Evolutionary conservation across 1,140 invertebrate species (phyloP).

Genomic region (Leptoteleia sp.): DNA sequence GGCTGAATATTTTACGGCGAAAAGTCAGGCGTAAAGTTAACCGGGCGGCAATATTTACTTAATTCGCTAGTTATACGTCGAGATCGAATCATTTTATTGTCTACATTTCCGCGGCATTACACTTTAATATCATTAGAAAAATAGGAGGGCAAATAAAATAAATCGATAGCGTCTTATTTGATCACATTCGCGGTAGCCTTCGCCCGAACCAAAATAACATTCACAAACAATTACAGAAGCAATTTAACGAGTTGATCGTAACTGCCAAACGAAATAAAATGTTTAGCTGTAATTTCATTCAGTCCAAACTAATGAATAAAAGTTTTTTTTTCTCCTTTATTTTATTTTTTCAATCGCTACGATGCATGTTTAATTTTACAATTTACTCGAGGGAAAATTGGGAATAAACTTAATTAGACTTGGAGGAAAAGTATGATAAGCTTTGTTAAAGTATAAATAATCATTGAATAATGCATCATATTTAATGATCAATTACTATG

Average conservation of each 20-base stretch:
- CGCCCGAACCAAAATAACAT: slow-evolving; percentile 5
- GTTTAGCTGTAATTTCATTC: too few species aligned
- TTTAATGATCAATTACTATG: too few species aligned
- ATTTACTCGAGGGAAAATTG: too few species aligned
- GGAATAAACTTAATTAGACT: too few species aligned
- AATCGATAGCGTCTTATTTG: slow-evolving; percentile 16
- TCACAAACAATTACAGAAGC: slow-evolving; percentile 17
- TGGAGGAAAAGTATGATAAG: too few species aligned
- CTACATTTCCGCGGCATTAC: slow-evolving; percentile 34
- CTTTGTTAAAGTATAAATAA: too few species aligned
- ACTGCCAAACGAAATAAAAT: neutral
- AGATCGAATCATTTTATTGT: slow-evolving; percentile 42
- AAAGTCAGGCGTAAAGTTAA: slow-evolving; percentile 14
- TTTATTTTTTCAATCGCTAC: too few species aligned
- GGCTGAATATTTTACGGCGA: slow-evolving; percentile 13
- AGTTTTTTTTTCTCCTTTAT: too few species aligned
- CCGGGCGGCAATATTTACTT: slow-evolving; percentile 23
- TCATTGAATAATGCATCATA: too few species aligned
- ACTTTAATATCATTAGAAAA: slow-evolving; percentile 27
- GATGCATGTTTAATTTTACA: too few species aligned
- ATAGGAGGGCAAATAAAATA: slow-evolving; percentile 14
- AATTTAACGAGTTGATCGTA: slow-evolving; percentile 3
- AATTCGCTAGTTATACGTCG: slow-evolving; percentile 4
- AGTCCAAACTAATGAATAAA: too few species aligned
- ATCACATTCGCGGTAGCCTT: slow-evolving; percentile 19